A percentile compares a stretch with the other conserved stretches of the same genome.
Conservation (phyloP, 2,797 vertebrate species). For the Odontamblyopus rebecca region DNA sequence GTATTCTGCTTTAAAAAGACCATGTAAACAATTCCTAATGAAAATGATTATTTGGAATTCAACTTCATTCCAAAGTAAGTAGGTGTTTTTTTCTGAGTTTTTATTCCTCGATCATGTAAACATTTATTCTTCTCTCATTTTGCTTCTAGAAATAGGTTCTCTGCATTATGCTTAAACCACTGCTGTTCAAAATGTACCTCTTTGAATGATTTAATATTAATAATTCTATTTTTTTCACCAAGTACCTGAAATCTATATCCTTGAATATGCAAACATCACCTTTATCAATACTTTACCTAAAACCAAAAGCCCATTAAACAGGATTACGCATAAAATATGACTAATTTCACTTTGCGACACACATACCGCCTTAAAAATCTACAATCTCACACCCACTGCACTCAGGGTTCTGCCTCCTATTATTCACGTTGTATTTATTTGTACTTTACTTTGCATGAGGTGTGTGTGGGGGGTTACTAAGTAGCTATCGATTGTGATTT, state of each 20-base stretch:
- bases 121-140: too few relatives aligned
- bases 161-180: background rate
- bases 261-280: background rate
- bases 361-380: slow-evolving; percentile 14
- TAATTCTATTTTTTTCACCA: background rate
- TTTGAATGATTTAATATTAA: background rate
- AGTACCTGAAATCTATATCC: slow-evolving; percentile 1
- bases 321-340: slow-evolving; percentile 7
- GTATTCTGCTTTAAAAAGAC: too few relatives aligned
- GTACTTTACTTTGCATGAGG: slow-evolving; percentile 53
- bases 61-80: too few relatives aligned
- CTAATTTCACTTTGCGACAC: background rate
- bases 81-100: too few relatives aligned
- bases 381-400: slow-evolving; percentile 30
- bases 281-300: background rate
- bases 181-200: background rate
- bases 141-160: background rate
- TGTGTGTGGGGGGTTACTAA: slow-evolving; percentile 77
- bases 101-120: too few relatives aligned
- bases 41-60: too few relatives aligned
- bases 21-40: too few relatives aligned
- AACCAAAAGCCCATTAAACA: background rate
- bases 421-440: slow-evolving; percentile 56
- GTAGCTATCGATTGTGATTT: slow-evolving; percentile 83
- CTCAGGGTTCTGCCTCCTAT: slow-evolving; percentile 32